Conservation (phyloP, 2,888 invertebrate genomes). For the Eulithis prunata region DNA sequence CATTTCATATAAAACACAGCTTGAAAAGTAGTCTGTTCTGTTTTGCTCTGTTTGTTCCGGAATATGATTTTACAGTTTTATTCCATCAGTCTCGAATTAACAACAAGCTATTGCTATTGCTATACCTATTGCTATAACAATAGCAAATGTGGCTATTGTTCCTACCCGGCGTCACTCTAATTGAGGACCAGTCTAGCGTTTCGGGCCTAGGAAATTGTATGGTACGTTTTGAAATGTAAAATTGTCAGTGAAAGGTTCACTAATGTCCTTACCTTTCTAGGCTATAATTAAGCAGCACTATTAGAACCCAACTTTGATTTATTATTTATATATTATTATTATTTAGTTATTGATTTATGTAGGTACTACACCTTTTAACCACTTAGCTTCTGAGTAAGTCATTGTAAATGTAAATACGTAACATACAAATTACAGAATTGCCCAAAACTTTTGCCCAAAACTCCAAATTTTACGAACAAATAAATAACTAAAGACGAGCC, state of each 20-base stretch:
- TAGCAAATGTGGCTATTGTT: slow-evolving; percentile 16
- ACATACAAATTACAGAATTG: slow-evolving; percentile 20
- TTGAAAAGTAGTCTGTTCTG: too few species aligned
- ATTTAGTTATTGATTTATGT: too few species aligned
- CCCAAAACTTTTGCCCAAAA: slow-evolving; percentile 35
- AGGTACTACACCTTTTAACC: too few species aligned
- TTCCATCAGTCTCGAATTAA: too few species aligned
- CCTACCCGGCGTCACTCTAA: slow-evolving; percentile 5
- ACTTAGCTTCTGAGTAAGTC: not conserved
- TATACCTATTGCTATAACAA: too few species aligned
- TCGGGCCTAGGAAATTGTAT: slow-evolving; percentile 1
- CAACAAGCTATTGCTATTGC: too few species aligned
- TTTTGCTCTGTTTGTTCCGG: too few species aligned
- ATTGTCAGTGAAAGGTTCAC: not conserved
- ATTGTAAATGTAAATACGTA: slow-evolving; percentile 22
- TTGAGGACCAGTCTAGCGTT: slow-evolving; percentile 17
- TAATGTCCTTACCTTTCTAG: not conserved
- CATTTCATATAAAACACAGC: too few species aligned
- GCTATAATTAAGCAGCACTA: too few species aligned
- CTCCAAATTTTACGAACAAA: slow-evolving; percentile 38
- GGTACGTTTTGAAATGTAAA: slow-evolving; percentile 1
- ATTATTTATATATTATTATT: too few species aligned
- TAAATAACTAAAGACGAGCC: slow-evolving; percentile 42
- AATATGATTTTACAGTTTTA: too few species aligned
- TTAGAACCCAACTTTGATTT: too few species aligned